Evolutionary conservation across 2,888 invertebrate species (phyloP).

Genomic region (Actias luna): DNA sequence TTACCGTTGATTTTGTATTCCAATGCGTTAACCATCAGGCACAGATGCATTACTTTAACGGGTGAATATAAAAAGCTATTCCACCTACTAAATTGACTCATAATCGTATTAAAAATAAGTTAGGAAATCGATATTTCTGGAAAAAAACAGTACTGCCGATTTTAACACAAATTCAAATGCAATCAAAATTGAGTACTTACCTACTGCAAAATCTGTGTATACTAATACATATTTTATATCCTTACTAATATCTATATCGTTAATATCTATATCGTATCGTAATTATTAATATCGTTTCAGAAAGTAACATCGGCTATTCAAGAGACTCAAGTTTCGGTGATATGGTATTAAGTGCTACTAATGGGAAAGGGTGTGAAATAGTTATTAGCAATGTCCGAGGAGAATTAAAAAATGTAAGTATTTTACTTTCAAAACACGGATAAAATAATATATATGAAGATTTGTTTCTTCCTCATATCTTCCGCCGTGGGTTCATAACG

Average conservation of each 20-base stretch:
- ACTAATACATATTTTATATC: too few species aligned
- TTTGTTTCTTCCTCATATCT: too few species aligned
- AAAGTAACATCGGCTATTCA: constrained; percentile 52
- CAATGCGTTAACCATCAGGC: too few species aligned
- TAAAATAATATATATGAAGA: neutral
- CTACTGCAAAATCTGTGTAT: too few species aligned
- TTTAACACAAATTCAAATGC: neutral
- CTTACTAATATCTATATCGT: too few species aligned
- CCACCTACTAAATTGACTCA: neutral
- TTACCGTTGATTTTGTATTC: too few species aligned
- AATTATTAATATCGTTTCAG: constrained; percentile 39
- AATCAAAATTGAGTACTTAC: too few species aligned
- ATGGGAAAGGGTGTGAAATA: constrained; percentile 41
- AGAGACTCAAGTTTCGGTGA: constrained; percentile 42
- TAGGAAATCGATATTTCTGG: neutral
- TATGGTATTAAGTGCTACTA: constrained; percentile 25
- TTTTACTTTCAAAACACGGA: constrained; percentile 3
- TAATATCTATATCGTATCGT: too few species aligned
- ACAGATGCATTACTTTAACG: too few species aligned
- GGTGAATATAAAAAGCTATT: too few species aligned
- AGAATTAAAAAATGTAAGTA: constrained; percentile 50
- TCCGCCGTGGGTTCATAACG: too few species aligned
- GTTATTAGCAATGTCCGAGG: constrained; percentile 45
- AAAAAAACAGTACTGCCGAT: neutral
- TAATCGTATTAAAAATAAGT: neutral